phyloP scores from a whole-genome alignment of 2,797 vertebrate genomes.

The Bryconaethiops microstoma region DNA sequence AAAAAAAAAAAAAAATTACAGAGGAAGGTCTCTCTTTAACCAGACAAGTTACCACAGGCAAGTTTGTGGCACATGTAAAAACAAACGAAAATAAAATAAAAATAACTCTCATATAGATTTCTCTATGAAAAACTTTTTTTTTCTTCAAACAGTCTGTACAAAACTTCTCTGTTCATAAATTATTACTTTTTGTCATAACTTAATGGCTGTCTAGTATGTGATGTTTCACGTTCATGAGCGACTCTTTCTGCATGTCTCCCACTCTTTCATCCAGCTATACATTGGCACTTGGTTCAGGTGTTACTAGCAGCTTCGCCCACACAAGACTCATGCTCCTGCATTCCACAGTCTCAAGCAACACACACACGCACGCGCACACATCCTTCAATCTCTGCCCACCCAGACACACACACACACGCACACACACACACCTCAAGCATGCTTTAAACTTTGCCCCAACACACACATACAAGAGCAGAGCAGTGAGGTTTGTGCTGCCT shows the following conservation, averaged over 20 bases:
- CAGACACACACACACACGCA: conserved; percentile 23
- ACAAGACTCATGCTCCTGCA: conserved; percentile 76
- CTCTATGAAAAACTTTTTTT: conserved; percentile 94
- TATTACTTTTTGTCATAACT: conserved; percentile 94
- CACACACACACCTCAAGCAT: conserved; percentile 77
- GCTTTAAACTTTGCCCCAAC: conserved; percentile 66
- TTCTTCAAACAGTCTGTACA: conserved; percentile 93
- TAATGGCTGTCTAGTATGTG: conserved; percentile 98
- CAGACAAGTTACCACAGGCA: conserved; percentile 95
- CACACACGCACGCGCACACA: conserved; percentile 63
- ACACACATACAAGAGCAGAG: conserved; percentile 60
- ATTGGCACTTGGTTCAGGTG: conserved; percentile 95
- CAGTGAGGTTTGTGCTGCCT: conserved; percentile 78
- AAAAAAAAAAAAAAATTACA: conserved; percentile 86
- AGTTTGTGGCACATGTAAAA: conserved; percentile 93
- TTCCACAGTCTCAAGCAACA: conserved; percentile 72
- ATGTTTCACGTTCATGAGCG: conserved; percentile 89
- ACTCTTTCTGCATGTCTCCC: conserved; percentile 88
- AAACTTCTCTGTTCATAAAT: conserved; percentile 99
- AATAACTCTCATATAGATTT: conserved; percentile 97
- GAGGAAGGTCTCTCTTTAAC: conserved; percentile 88
- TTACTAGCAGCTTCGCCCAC: conserved; percentile 89
- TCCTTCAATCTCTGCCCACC: conserved; percentile 65
- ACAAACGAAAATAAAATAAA: conserved; percentile 87
- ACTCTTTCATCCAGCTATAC: conserved; percentile 88